Evolutionary conservation across 2,113 vertebrate species (phyloP), one percentile per base, ranked within the genome.

Genomic region (Ptychochromis oligacanthus): DNA sequence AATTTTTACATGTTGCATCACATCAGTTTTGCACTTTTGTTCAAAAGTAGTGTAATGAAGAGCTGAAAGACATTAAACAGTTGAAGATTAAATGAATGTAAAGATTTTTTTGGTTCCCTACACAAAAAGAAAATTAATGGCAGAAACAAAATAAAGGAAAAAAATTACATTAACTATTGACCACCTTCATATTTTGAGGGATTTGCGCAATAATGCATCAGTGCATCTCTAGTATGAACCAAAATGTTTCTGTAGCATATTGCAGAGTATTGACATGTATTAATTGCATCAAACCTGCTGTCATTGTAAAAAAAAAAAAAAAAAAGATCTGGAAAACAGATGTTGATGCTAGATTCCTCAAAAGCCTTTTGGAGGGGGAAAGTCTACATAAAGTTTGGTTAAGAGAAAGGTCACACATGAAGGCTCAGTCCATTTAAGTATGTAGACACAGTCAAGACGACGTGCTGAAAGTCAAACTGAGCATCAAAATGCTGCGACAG

Each of bases 281-380:
- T 22, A 17, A 17, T n/a, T 65, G 2, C 43, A 2, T 65, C 62
- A 1, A 43, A 38, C 62, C n/a, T 65, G 2, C 24, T 43, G n/a
- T 22, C 61, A 15, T 22, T 64, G 36, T 0, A 12, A 40, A 22
- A 31, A 31, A 31, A 31, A 31, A 31, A 31, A 31, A 31, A 31
- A 31, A 31, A 64, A 64, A 7, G 12, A n/a, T 65, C 38, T 65
- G n/a, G 12, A 10, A 56, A 24, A 22, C n/a, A 49, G 15, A 49
- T 5, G 14, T 2, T 49, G 15, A n/a, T 24, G 62, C 1, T 3
- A 24, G 13, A 43, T n/a, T 6, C 0, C 38, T 26, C 0, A 43
- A 65, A 65, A 46, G 7, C 62, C 38, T 0, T 65, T 26, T 65
- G 38, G 43, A 65, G 36, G n/a, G 24, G 6, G 0, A 43, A 26